Evolutionary conservation across 2,113 vertebrate species (phyloP).

Genomic region (Prochilodus magdalenae): DNA sequence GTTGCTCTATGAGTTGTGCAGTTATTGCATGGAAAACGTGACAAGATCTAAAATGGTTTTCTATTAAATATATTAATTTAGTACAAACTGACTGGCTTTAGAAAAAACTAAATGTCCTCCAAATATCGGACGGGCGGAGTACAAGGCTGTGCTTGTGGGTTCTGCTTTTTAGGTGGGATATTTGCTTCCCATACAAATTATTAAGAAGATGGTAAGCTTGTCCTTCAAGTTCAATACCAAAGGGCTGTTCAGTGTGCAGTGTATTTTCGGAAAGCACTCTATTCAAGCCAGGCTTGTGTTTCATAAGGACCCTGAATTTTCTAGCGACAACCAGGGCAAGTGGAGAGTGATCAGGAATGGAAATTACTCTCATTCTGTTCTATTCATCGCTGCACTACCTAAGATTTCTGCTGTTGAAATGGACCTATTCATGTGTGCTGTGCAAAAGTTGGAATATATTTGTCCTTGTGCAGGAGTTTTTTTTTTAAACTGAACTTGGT

Average conservation of each 20-base stretch:
- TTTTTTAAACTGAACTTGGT: constrained; percentile 20
- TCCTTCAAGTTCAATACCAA: constrained; percentile 10
- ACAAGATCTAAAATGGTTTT: no score
- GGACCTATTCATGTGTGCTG: constrained; percentile 14
- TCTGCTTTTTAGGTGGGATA: not conserved
- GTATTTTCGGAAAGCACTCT: not conserved
- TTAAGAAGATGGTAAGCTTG: not conserved
- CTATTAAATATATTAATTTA: no score
- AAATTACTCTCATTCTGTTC: constrained; percentile 59
- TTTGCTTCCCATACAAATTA: not conserved
- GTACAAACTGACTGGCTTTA: not conserved
- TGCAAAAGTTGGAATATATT: constrained; percentile 19
- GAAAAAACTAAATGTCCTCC: not conserved
- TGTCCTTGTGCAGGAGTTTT: constrained; percentile 4
- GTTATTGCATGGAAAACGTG: no score
- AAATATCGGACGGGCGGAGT: not conserved
- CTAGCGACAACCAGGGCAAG: constrained; percentile 61
- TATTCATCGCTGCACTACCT: not conserved
- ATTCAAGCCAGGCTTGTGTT: constrained; percentile 7
- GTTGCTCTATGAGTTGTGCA: not conserved
- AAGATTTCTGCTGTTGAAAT: constrained; percentile 6
- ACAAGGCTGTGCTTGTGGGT: no score
- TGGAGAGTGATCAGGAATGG: constrained; percentile 70
- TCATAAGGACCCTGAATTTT: constrained; percentile 61
- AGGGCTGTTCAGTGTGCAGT: no score